Percentiles rank a stretch among this genome's conserved stretches.
Conservation (phyloP, 2,888 invertebrate species). For the Aphidius colemani region DNA sequence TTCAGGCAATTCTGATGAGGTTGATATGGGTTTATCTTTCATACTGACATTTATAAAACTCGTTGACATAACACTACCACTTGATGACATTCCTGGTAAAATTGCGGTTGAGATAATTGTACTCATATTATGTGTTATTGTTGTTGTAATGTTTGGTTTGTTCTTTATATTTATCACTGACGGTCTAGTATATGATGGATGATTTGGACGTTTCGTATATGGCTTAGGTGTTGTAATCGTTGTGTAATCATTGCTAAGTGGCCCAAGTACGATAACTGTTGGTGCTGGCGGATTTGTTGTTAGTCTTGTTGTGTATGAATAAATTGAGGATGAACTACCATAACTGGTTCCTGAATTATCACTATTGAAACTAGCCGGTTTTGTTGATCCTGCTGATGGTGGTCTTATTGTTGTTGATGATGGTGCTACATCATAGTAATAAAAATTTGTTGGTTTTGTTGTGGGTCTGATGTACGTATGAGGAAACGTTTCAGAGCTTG, state of each 20-base stretch:
- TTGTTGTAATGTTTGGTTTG: slow-evolving; percentile 37
- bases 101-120: slow-evolving; percentile 51
- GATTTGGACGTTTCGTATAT: slow-evolving; percentile 44
- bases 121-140: slow-evolving; percentile 56
- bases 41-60: slow-evolving; percentile 55
- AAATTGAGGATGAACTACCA: slow-evolving; percentile 35
- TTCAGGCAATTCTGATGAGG: slow-evolving; percentile 31
- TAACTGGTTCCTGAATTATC: slow-evolving; percentile 38
- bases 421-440: slow-evolving; percentile 46
- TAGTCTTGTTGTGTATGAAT: slow-evolving; percentile 49
- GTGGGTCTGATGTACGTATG: slow-evolving; percentile 49
- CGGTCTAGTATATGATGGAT: slow-evolving; percentile 16
- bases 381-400: slow-evolving; percentile 19
- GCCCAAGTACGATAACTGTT: slow-evolving; percentile 67
- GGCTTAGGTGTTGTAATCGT: slow-evolving; percentile 51
- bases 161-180: slow-evolving; percentile 8
- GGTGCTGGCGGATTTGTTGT: slow-evolving; percentile 62
- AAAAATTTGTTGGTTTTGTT: slow-evolving; percentile 47
- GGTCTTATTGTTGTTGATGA: slow-evolving; percentile 19
- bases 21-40: slow-evolving; percentile 47
- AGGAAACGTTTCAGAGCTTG: slow-evolving; percentile 43
- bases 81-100: slow-evolving; percentile 33
- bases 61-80: slow-evolving; percentile 53
- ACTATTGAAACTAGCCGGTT: slow-evolving; percentile 2
- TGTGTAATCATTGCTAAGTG: slow-evolving; percentile 53